phyloP scores from a whole-genome alignment of 2,113 vertebrate genomes.

The Clarias gariepinus region DNA sequence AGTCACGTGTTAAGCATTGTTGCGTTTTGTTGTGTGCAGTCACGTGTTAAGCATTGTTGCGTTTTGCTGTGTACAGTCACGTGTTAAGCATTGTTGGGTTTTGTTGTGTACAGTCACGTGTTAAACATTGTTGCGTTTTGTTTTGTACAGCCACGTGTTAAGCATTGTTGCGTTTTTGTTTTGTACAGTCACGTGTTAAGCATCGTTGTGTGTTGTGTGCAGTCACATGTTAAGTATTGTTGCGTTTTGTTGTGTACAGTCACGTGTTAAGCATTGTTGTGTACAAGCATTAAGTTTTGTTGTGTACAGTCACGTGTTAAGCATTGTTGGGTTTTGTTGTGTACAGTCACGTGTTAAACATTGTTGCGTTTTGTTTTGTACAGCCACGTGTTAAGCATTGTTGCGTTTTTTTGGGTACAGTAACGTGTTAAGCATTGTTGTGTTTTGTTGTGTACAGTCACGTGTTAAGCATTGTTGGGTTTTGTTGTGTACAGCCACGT shows the following conservation, averaged over 20 bases:
- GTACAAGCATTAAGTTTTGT: not conserved
- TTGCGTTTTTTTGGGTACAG: not conserved
- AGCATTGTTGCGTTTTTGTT: not conserved
- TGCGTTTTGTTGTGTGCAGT: too few relatives aligned
- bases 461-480: not conserved
- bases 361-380: not conserved
- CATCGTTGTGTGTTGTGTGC: not conserved
- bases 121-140: not conserved
- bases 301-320: not conserved
- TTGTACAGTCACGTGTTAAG: not conserved
- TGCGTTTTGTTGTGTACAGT: not conserved
- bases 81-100: not conserved
- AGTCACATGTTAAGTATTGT: not conserved
- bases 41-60: not conserved
- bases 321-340: not conserved
- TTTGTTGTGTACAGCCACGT: not conserved
- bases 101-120: not conserved
- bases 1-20: not conserved
- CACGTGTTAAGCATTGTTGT: not conserved
- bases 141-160: not conserved
- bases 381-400: not conserved
- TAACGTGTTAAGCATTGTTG: not conserved
- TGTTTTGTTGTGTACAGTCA: not conserved
- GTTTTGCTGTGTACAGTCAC: not conserved
- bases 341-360: not conserved